Evolutionary conservation across 2,113 vertebrate genomes (phyloP).

Genomic region (Oophaga pumilio): DNA sequence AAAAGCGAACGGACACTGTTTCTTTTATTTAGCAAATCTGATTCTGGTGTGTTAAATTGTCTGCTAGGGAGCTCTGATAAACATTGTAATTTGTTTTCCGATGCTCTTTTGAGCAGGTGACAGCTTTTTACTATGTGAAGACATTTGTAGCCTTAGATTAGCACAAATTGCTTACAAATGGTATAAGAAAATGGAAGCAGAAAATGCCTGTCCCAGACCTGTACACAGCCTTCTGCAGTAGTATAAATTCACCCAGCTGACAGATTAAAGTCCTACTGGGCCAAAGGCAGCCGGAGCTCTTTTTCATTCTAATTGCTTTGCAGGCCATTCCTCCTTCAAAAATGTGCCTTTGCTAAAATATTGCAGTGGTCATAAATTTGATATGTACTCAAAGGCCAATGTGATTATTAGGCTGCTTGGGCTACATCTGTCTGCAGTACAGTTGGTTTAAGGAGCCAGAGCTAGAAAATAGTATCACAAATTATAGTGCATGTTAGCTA

Average conservation of each 20-base stretch:
- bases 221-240: constrained; percentile 38
- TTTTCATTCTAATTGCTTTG: constrained; percentile 56
- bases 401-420: constrained; percentile 43
- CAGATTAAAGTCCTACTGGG: constrained; percentile 28
- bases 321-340: constrained; percentile 43
- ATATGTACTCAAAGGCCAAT: constrained; percentile 1
- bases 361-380: constrained; percentile 52
- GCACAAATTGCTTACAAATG: constrained; percentile 29
- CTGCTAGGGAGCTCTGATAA: constrained; percentile 26
- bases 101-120: constrained; percentile 38
- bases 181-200: not conserved
- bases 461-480: constrained; percentile 28
- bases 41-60: not conserved
- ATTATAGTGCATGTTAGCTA: not conserved
- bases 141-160: constrained; percentile 51
- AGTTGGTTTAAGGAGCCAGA: not conserved
- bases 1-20: not conserved
- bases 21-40: constrained; percentile 9
- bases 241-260: constrained; percentile 19
- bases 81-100: constrained; percentile 32
- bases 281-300: constrained; percentile 44
- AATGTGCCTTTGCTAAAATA: constrained; percentile 55
- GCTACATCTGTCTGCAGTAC: not conserved
- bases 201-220: not conserved
- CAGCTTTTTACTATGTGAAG: constrained; percentile 31